phyloP scores from a whole-genome alignment of 2,888 invertebrate genomes.

The Volucella inflata region DNA sequence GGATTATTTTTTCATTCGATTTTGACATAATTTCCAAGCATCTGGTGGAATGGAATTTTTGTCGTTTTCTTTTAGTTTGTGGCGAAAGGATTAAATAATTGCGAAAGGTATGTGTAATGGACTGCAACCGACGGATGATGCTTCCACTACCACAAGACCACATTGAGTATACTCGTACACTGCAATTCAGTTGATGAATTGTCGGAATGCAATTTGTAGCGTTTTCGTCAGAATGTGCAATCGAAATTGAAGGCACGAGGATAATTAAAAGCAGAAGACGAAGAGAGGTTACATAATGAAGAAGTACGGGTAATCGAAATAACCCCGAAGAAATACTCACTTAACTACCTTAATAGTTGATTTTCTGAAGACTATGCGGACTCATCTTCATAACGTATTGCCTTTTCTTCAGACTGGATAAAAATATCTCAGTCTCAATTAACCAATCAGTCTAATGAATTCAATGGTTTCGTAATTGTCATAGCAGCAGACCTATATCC shows the following conservation, averaged over 20 bases:
- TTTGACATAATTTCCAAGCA: constrained; percentile 71
- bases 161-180: constrained; percentile 34
- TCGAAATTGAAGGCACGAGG: constrained; percentile 6
- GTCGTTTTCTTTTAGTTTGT: constrained; percentile 57
- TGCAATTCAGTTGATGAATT: constrained; percentile 52
- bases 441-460: too few relatives aligned
- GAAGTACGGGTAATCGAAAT: too few relatives aligned
- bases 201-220: constrained; percentile 42
- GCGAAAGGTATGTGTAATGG: constrained; percentile 32
- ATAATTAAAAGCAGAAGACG: constrained; percentile 5
- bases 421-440: too few relatives aligned
- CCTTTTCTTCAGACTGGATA: too few relatives aligned
- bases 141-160: constrained; percentile 16
- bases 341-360: too few relatives aligned
- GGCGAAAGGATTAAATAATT: constrained; percentile 59
- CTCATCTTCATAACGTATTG: too few relatives aligned
- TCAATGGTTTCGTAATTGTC: too few relatives aligned
- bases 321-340: too few relatives aligned
- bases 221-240: not conserved
- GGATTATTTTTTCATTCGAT: constrained; percentile 48
- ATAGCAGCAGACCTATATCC: too few relatives aligned
- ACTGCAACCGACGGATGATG: not conserved
- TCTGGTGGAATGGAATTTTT: constrained; percentile 71
- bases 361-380: too few relatives aligned
- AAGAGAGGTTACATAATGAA: too few relatives aligned